Evolutionary conservation across 2,113 vertebrate species (phyloP).

Genomic region (Urocolius indicus): DNA sequence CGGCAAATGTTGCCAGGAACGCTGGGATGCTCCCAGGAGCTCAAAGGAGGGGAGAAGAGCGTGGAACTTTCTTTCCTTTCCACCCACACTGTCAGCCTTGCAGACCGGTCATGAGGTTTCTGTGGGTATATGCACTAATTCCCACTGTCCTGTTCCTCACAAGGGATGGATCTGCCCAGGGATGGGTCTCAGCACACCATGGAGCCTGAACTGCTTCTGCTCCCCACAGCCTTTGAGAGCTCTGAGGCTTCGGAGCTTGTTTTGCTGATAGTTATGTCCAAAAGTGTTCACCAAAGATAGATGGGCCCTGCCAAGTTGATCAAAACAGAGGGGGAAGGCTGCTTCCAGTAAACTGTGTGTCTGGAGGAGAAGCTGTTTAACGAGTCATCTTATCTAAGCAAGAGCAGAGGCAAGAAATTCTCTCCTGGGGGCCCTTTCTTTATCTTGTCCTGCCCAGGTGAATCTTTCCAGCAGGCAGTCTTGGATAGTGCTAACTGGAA

Average conservation of each 20-base stretch:
- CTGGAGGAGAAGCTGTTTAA: conserved; percentile 7
- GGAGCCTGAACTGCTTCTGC: not conserved
- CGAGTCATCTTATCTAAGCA: not conserved
- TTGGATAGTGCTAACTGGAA: conserved; percentile 5
- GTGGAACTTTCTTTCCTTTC: not conserved
- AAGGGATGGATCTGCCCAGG: not conserved
- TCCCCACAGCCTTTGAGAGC: not conserved
- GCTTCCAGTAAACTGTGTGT: not conserved
- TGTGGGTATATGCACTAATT: not conserved
- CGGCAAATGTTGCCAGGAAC: not conserved
- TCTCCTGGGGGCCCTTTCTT: not conserved
- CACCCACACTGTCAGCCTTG: accelerated
- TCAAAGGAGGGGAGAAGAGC: not conserved
- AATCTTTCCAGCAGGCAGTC: conserved; percentile 12
- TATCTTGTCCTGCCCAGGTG: conserved; percentile 49
- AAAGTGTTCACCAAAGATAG: conserved; percentile 22
- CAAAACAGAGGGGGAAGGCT: not conserved
- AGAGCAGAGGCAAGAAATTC: conserved; percentile 31
- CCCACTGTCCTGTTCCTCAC: accelerated
- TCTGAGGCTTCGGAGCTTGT: not conserved
- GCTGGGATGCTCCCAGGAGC: not conserved
- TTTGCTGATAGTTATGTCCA: not conserved
- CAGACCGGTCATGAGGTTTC: accelerated
- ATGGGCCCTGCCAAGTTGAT: not conserved
- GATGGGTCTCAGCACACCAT: not conserved